Evolutionary conservation across 2,113 vertebrate genomes (phyloP).

Genomic region (Thamnophis sirtalis): DNA sequence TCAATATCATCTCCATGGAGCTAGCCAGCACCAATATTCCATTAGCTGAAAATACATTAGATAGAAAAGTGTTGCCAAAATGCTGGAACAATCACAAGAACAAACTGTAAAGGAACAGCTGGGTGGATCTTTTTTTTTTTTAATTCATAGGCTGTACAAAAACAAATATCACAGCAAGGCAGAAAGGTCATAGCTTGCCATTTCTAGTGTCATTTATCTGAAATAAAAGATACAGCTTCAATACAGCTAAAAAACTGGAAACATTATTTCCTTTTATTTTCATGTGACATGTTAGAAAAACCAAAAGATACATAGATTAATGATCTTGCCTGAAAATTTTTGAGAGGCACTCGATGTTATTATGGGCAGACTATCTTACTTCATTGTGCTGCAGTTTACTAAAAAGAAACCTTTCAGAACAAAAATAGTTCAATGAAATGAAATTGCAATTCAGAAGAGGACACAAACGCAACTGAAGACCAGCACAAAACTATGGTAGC

Average conservation of each 20-base stretch:
- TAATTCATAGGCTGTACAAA: neutral
- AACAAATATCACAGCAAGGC: neutral
- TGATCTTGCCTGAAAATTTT: neutral
- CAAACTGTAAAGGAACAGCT: conserved; percentile 13
- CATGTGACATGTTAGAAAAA: neutral
- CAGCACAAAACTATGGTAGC: fast-evolving
- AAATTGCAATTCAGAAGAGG: fast-evolving
- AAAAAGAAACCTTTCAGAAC: neutral
- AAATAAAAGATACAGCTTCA: neutral
- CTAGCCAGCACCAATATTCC: conserved; percentile 3
- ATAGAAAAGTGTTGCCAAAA: conserved; percentile 16
- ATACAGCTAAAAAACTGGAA: neutral
- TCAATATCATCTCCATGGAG: conserved; percentile 23
- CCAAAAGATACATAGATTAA: neutral
- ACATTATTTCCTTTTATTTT: neutral
- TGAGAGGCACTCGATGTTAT: neutral
- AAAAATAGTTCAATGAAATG: neutral
- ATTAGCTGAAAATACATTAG: conserved; percentile 18
- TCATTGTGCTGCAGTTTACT: neutral
- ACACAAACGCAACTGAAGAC: neutral
- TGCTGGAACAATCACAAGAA: conserved; percentile 11
- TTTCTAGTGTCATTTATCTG: conserved; percentile 5
- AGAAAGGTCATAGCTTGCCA: conserved; percentile 7
- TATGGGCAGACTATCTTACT: neutral
- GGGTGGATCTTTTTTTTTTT: neutral